Conservation (phyloP, 2,113 vertebrate genomes). For the Miniopterus natalensis region DNA sequence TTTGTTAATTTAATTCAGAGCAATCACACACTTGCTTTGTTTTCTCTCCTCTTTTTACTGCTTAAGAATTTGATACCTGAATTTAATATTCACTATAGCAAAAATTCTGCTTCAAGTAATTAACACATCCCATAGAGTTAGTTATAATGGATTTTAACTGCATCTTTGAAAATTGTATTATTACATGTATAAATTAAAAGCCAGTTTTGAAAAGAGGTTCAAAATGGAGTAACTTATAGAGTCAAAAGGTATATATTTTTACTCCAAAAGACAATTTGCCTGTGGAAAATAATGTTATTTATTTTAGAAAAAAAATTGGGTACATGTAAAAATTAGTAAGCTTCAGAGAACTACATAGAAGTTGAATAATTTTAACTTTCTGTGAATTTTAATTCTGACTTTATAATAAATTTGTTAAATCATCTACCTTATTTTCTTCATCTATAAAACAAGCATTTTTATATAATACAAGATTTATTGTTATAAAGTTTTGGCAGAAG, state of each 20-base stretch:
- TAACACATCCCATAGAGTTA: not conserved
- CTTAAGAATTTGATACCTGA: constrained; percentile 24
- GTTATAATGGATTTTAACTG: not conserved
- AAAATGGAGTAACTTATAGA: not conserved
- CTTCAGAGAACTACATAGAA: not conserved
- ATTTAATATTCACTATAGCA: not conserved
- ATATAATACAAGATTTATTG: not conserved
- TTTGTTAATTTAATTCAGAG: not conserved
- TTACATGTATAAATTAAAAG: not conserved
- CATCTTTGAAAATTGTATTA: not conserved
- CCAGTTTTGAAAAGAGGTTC: not conserved
- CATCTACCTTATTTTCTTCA: not conserved
- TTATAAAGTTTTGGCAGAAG: not conserved
- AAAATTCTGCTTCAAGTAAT: constrained; percentile 6
- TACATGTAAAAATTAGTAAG: not conserved
- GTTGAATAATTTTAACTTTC: not conserved
- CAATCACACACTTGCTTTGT: not conserved
- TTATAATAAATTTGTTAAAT: not conserved
- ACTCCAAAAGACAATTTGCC: not conserved
- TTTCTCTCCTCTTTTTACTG: constrained; percentile 20
- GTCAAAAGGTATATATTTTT: not conserved
- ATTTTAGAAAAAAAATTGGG: not conserved
- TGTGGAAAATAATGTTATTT: not conserved
- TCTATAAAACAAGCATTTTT: not conserved
- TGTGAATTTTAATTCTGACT: not conserved